These are phyloP conservation scores for Turritopsis dohrnii DNA, from an alignment of 30 jellyfish, hydroid and myxozoan genomes.

Conservation along the genomic window DNA sequence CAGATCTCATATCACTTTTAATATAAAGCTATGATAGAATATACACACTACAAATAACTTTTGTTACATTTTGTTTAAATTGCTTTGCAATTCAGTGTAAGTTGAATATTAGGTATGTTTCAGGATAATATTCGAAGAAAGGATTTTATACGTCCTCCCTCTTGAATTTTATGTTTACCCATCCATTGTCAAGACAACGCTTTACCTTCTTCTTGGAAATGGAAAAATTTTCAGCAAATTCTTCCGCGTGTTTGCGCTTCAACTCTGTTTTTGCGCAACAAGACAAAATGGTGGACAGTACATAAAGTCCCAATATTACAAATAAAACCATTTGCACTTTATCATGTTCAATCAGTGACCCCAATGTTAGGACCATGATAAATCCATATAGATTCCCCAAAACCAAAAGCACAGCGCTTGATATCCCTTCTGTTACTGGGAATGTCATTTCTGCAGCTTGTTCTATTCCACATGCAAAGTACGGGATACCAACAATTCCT, in stretches of 20 bases:
- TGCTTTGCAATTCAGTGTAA: background rate
- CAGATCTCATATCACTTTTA: background rate
- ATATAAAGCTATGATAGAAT: background rate
- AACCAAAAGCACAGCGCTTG: constrained; percentile 53
- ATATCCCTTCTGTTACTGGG: constrained; percentile 65
- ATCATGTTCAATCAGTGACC: constrained; percentile 38
- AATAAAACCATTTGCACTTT: constrained; percentile 32
- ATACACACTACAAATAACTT: background rate
- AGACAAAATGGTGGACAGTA: constrained; percentile 32
- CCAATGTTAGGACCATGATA: constrained; percentile 27
- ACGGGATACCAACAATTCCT: constrained; percentile 48
- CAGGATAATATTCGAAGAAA: no score
- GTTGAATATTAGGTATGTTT: background rate
- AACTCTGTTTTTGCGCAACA: constrained; percentile 49
- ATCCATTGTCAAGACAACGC: background rate
- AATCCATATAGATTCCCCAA: constrained; percentile 72
- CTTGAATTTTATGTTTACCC: background rate
- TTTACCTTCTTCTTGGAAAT: background rate
- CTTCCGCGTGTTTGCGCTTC: constrained; percentile 43
- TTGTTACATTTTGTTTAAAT: no score
- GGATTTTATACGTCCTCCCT: background rate
- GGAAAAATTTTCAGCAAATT: background rate
- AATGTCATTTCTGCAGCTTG: constrained; percentile 78
- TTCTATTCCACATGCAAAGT: constrained; percentile 57
- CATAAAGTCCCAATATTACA: constrained; percentile 33